A percentile compares a stretch with the other conserved stretches of the same genome.
These are phyloP conservation scores for Heliconius eleuchia DNA, from an alignment of 1,140 invertebrate genomes.

Conservation along the genomic window DNA sequence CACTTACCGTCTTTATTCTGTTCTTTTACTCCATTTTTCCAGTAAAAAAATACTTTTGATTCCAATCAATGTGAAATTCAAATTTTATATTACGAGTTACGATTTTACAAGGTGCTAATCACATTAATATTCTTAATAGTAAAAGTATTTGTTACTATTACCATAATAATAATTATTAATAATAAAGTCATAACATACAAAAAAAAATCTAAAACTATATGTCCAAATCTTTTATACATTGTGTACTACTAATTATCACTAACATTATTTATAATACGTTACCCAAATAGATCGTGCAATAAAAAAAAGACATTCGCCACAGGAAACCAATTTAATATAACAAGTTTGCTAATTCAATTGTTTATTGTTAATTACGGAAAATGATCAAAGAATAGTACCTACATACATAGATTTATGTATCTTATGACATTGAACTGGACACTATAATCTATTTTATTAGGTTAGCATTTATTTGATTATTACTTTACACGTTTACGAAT, in stretches of 20 bases:
- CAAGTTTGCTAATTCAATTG: conserved; percentile 15
- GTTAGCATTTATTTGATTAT: background rate
- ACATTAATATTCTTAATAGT: too few relatives aligned
- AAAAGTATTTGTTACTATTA: background rate
- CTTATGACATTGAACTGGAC: conserved; percentile 1
- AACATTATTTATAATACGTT: background rate
- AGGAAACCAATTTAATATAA: conserved; percentile 21
- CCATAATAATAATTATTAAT: background rate
- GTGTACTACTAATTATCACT: background rate
- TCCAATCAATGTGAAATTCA: too few relatives aligned
- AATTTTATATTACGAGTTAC: too few relatives aligned
- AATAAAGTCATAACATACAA: background rate
- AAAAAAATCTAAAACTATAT: background rate
- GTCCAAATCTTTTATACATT: background rate
- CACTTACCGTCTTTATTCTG: too few relatives aligned
- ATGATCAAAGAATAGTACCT: background rate
- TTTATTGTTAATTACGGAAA: conserved; percentile 16
- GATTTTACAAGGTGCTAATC: too few relatives aligned
- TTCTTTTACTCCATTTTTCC: too few relatives aligned
- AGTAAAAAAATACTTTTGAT: too few relatives aligned
- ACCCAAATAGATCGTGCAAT: conserved; percentile 8
- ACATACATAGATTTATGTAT: background rate
- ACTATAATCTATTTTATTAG: conserved; percentile 2
- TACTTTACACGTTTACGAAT: background rate
- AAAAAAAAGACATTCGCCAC: conserved; percentile 24